Evolutionary conservation across 2,888 invertebrate genomes (phyloP), one percentile per base, ranked within the genome.

Genomic region (Cephus pulcher): DNA sequence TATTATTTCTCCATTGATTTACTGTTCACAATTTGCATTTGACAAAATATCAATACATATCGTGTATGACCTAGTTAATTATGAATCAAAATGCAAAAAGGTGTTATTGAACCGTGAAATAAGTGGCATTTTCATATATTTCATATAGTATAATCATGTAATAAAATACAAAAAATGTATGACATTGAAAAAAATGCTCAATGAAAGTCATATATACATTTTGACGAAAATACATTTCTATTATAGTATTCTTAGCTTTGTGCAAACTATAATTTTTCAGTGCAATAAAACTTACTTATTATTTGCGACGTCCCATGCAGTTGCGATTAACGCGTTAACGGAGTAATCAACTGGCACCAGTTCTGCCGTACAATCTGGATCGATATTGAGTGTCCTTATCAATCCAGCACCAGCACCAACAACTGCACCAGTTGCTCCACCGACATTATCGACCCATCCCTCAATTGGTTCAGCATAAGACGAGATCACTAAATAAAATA

Each of bases 381-480:
- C 87, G 1, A 90, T 83, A 12, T 88, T 86, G 23, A 91, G 82
- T 0, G 92, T 89, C 69, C 92, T 89, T 40, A 96, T 87, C 0
- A 95, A 90, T 12, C 96, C 96, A 78, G 94, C 93, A 12, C 94
- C 94, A 23, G 91, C 90, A 6, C 93, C 93, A 34, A 92, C 92
- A 23, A 92, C 80, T 34, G 92, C 88, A 56, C 92, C 92, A 15
- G 92, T 92, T 74, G 93, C 92, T 34, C 96, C 96, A 88, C 94
- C 95, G 79, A 94, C 92, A 88, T 95, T 96, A 89, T 95, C 95
- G 79, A 95, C 93, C 96, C 96, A 96, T 9, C 95, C 95, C 83
- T 92, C 89, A 4, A 93, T 81, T 1, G 94, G 94, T 79, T 94
- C 94, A 82, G 89, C 90, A 83, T 91, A 92, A 11, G 93, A 92